phyloP scores from a whole-genome alignment of 2,113 vertebrate species.

The Gymnarchus niloticus region DNA sequence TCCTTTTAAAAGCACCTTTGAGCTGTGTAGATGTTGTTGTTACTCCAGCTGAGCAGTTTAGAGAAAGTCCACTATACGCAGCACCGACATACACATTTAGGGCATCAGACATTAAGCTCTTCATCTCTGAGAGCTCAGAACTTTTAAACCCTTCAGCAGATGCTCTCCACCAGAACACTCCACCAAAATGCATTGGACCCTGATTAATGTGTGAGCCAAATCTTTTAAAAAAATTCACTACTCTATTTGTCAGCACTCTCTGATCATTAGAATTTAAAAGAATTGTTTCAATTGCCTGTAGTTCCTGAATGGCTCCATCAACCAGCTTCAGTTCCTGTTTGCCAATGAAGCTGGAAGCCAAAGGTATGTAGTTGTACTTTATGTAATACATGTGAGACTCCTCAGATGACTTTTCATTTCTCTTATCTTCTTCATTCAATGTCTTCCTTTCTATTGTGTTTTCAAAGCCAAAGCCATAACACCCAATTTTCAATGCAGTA shows the following conservation, averaged over 20 bases:
- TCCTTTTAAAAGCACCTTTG: not conserved
- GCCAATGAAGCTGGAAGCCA: slow-evolving; percentile 13
- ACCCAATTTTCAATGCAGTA: not conserved
- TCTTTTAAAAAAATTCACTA: slow-evolving; percentile 11
- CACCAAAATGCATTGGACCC: slow-evolving; percentile 22
- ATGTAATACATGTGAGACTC: not conserved
- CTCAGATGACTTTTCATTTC: not conserved
- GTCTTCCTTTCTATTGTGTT: not conserved
- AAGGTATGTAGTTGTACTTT: slow-evolving; percentile 19
- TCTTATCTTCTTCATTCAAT: not conserved
- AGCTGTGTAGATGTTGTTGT: not conserved
- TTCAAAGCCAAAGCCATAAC: not conserved
- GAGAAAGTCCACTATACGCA: not conserved
- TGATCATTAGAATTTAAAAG: slow-evolving; percentile 17
- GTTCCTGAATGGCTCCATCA: not conserved
- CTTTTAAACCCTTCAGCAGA: slow-evolving; percentile 18
- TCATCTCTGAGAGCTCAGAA: slow-evolving; percentile 15
- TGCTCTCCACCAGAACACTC: slow-evolving; percentile 26
- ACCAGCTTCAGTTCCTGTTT: slow-evolving; percentile 11
- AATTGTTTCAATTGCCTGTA: slow-evolving; percentile 18
- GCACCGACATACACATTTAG: slow-evolving; percentile 20
- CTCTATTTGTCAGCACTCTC: not conserved
- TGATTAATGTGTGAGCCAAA: slow-evolving; percentile 26
- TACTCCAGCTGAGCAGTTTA: rapidly evolving
- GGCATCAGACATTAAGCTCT: slow-evolving; percentile 22